Conservation (phyloP, 35 echinoderm and acorn worm species). For the Lytechinus variegatus region DNA sequence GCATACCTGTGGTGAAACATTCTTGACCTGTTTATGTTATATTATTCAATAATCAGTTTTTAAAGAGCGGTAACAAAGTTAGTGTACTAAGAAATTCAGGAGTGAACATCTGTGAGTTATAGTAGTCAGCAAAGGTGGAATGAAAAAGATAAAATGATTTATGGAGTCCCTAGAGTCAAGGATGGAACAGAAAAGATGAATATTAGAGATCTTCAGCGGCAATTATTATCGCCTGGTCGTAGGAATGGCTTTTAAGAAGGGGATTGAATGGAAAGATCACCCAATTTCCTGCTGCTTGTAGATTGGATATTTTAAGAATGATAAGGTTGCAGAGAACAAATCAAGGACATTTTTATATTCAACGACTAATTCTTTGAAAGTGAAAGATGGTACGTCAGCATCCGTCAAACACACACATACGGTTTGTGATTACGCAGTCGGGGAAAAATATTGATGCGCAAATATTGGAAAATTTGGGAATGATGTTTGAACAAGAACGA, state of each 20-base stretch:
- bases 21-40: no score
- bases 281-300: background rate
- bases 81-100: no score
- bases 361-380: background rate
- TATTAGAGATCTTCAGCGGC: background rate
- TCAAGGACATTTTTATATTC: background rate
- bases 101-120: no score
- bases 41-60: no score
- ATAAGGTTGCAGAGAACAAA: background rate
- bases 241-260: background rate
- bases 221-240: background rate
- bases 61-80: no score
- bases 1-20: no score
- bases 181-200: no score
- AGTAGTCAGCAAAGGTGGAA: no score
- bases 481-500: background rate
- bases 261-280: background rate
- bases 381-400: background rate
- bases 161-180: no score
- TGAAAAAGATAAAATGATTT: no score
- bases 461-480: slow-evolving; percentile 9
- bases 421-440: background rate
- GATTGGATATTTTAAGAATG: background rate
- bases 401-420: background rate
- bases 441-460: background rate